A percentile compares a stretch with the other conserved stretches of the same genome.
These are phyloP conservation scores for Hydrolagus affinis DNA, from an alignment of 2,113 vertebrate species.

Conservation along the genomic window DNA sequence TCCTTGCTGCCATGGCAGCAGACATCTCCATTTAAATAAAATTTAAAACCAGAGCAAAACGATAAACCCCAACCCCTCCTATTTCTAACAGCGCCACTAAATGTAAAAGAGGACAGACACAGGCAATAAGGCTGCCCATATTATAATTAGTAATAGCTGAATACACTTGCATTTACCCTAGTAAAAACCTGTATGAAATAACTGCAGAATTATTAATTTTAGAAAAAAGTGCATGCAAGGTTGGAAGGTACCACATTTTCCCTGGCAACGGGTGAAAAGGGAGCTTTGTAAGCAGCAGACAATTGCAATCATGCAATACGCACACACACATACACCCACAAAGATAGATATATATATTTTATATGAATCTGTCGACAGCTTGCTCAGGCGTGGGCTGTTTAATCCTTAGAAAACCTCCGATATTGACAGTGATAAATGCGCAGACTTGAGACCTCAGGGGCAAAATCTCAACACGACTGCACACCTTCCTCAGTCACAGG, in stretches of 20 bases:
- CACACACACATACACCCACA: no score
- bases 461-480: background rate
- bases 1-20: conserved; percentile 55
- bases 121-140: background rate
- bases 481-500: background rate
- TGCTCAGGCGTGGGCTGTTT: no score
- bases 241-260: conserved; percentile 7
- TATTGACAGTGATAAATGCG: background rate
- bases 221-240: conserved; percentile 23
- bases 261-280: conserved; percentile 7
- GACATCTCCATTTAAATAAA: conserved; percentile 39
- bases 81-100: background rate
- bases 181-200: background rate
- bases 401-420: background rate
- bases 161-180: background rate
- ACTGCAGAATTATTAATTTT: background rate
- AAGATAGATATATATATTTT: no score
- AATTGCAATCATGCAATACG: no score
- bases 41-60: conserved; percentile 11
- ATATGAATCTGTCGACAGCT: no score
- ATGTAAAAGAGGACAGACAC: background rate
- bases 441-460: no score
- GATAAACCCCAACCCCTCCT: conserved; percentile 33
- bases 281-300: background rate
- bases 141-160: background rate